A percentile compares a stretch with the other conserved stretches of the same genome.
Conservation (phyloP, 2,888 invertebrate species). For the Acleris emargana region DNA sequence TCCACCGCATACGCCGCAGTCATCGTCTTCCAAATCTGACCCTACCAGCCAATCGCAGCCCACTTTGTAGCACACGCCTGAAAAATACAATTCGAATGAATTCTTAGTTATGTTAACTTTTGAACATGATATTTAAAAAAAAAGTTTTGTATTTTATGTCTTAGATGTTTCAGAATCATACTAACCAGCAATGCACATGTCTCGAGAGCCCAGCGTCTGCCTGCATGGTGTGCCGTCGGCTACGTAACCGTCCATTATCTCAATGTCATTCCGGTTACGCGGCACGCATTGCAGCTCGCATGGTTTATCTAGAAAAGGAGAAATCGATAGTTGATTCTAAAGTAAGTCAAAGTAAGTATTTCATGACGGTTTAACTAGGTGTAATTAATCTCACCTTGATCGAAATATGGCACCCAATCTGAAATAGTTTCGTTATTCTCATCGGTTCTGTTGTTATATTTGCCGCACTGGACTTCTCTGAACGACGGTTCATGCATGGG, state of each 20-base stretch:
- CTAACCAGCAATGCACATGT: slow-evolving; percentile 90
- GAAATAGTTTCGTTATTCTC: slow-evolving; percentile 87
- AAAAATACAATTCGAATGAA: slow-evolving; percentile 21
- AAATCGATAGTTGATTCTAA: not conserved
- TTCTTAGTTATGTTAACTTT: no score
- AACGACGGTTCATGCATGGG: slow-evolving; percentile 88
- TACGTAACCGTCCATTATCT: slow-evolving; percentile 89
- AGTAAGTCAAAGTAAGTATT: not conserved
- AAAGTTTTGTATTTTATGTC: no score
- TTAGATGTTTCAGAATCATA: not conserved
- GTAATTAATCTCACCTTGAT: slow-evolving; percentile 82
- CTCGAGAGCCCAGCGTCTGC: slow-evolving; percentile 88
- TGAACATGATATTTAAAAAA: no score
- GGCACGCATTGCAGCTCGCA: slow-evolving; percentile 94
- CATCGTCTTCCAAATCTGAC: slow-evolving; percentile 90
- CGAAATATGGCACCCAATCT: slow-evolving; percentile 89
- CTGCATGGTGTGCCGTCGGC: slow-evolving; percentile 93
- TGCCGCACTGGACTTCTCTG: slow-evolving; percentile 90
- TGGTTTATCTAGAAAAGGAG: slow-evolving; percentile 84
- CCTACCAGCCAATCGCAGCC: slow-evolving; percentile 96
- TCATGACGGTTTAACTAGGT: not conserved
- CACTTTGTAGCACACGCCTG: slow-evolving; percentile 88
- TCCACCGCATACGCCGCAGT: slow-evolving; percentile 94
- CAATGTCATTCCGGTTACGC: slow-evolving; percentile 86
- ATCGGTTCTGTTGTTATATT: slow-evolving; percentile 86